Base-by-base conservation (phyloP, 2,888 invertebrate species). In the Xestia sexstrigata region DNA sequence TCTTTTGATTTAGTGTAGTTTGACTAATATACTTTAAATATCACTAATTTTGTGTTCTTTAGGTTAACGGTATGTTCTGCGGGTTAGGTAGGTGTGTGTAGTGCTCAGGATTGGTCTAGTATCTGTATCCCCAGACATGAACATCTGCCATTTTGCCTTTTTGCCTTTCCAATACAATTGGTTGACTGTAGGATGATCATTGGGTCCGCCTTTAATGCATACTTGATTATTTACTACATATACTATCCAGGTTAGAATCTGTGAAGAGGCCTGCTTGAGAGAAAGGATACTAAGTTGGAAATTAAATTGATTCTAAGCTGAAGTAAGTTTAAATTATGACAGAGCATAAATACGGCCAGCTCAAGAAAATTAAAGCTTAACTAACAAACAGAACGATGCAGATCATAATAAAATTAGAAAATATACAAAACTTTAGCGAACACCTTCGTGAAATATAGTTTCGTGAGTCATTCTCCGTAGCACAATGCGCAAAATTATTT, bases 401-500 rank as follows among this genome's bases (percentile, higher is more conserved):
- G 42, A 26, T 2, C n/a, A 45, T 20, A 70, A 35, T 0, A 42
- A 49, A 42, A 55, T 47, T 9, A 65, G 35, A 26, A 35, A 17
- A 23, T 1, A 15, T 20, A 49, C 9, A 30, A 67, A 70, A 42
- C 30, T n/a, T 17, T 39, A n/a, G 23, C 9, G 52, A 62, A 35
- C 42, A 70, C 26, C 23, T 42, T 23, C 35, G 8, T 17, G 35
- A 23, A 26, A 45, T 52, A 30, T n/a, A 39, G 45, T 39, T 55
- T 73, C 20, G n/a, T 81, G 55, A 74, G 15, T 74, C 81, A 74
- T 42, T 65, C 15, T 26, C 23, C 20, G 11, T 35, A 42, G 60
- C 17, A 55, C 63, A 42, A 63, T 55, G 63, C 30, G 30, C 26
- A 39, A n/a, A 65, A 78, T 42, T 55, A 81, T 74, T 81, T 74